Conservation (phyloP, 2,113 vertebrate species). For the Pelmatolapia mariae region DNA sequence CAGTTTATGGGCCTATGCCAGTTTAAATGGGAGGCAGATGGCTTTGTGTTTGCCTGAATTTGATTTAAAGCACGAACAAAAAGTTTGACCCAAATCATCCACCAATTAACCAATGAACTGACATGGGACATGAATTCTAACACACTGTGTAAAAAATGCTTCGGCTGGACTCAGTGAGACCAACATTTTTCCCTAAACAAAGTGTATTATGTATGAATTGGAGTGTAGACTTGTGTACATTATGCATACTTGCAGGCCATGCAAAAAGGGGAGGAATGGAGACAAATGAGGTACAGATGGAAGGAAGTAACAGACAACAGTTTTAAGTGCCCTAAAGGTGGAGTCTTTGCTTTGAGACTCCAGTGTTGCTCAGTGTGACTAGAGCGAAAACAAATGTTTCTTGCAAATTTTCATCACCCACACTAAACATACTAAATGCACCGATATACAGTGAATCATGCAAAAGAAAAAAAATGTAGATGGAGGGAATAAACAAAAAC, state of each 20-base stretch:
- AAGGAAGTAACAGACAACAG: not conserved
- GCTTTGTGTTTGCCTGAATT: not conserved
- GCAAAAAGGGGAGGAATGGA: constrained; percentile 36
- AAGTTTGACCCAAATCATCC: not conserved
- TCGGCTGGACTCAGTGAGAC: not conserved
- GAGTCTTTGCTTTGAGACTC: not conserved
- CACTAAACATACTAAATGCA: not conserved
- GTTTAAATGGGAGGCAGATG: not conserved
- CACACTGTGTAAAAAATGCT: not conserved
- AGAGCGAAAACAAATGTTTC: not conserved
- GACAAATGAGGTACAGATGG: constrained; percentile 10
- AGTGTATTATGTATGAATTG: not conserved
- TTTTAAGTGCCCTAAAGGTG: not conserved
- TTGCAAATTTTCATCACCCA: not conserved
- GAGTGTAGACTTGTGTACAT: not conserved
- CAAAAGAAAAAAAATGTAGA: not conserved
- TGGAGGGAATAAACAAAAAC: not conserved
- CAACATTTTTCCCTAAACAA: not conserved
- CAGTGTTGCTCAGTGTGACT: not conserved
- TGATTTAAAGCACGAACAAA: not conserved
- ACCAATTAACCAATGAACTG: not conserved
- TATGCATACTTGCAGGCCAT: constrained; percentile 54
- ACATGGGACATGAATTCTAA: not conserved
- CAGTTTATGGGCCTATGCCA: not conserved
- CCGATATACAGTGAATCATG: not conserved